A percentile compares a stretch with the other conserved stretches of the same genome.
Conservation (phyloP, 2,797 vertebrate species). For the Tarsius wallacei region DNA sequence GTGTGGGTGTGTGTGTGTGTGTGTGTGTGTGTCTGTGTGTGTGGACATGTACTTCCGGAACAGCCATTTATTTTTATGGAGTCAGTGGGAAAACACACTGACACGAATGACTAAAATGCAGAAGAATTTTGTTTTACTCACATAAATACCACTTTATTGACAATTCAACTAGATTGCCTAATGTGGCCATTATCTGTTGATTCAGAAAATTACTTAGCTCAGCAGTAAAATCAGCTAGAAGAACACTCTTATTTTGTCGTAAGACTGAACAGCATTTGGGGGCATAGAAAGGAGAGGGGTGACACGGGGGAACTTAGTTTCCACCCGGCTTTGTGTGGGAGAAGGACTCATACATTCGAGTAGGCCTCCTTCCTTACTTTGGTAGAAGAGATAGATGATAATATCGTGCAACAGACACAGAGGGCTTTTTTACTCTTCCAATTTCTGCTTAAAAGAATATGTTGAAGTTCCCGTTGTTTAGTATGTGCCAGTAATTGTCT, state of each 20-base stretch:
- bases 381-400: neutral
- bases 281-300: neutral
- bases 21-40: neutral
- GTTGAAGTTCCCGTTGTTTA: neutral
- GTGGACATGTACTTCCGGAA: neutral
- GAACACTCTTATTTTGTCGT: slow-evolving; percentile 13
- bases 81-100: slow-evolving; percentile 13
- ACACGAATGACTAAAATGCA: slow-evolving; percentile 43
- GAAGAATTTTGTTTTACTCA: slow-evolving; percentile 51
- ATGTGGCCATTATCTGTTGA: neutral
- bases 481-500: neutral
- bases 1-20: neutral
- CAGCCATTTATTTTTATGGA: neutral
- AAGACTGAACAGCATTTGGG: neutral
- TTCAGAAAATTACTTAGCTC: slow-evolving; percentile 63
- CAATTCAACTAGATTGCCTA: slow-evolving; percentile 54
- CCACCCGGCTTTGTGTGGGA: neutral
- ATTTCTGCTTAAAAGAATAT: neutral
- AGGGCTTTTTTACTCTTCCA: neutral
- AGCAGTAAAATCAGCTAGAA: neutral
- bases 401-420: neutral
- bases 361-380: neutral
- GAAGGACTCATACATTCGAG: neutral
- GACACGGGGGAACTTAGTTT: neutral
- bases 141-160: slow-evolving; percentile 38